Percentiles rank a stretch among this genome's conserved stretches.
Conservation (phyloP, 2,113 vertebrate genomes). For the Pelodiscus sinensis region DNA sequence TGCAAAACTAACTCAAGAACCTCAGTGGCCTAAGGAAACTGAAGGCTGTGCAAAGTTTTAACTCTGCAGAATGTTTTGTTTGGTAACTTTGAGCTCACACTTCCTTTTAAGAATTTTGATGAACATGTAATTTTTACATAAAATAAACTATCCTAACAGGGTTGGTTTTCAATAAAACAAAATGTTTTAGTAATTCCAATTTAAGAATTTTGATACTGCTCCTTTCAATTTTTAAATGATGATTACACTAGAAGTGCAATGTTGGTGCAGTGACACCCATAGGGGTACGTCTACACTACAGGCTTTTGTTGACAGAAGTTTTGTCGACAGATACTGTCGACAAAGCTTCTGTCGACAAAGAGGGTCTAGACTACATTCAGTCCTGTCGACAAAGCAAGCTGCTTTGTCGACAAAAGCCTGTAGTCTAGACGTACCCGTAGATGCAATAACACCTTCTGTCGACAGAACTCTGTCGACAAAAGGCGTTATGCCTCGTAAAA, state of each 20-base stretch:
- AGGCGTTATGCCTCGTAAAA: too few relatives aligned
- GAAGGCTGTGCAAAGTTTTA: neutral
- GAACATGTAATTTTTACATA: slow-evolving; percentile 34
- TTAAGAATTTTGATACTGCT: slow-evolving; percentile 12
- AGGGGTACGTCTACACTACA: too few relatives aligned
- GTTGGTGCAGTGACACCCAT: too few relatives aligned
- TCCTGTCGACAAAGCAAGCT: too few relatives aligned
- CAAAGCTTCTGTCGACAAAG: too few relatives aligned
- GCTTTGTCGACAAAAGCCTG: too few relatives aligned
- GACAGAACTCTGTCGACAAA: too few relatives aligned
- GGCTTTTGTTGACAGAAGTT: too few relatives aligned
- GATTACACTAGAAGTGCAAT: neutral
- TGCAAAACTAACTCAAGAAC: neutral
- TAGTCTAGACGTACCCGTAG: too few relatives aligned
- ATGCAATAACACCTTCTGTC: too few relatives aligned
- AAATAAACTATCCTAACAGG: slow-evolving; percentile 41
- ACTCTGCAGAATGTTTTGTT: slow-evolving; percentile 34
- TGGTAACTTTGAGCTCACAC: slow-evolving; percentile 14
- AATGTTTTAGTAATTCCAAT: slow-evolving; percentile 24
- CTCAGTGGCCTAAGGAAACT: neutral
- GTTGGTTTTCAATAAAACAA: slow-evolving; percentile 43
- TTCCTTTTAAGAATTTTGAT: slow-evolving; percentile 31
- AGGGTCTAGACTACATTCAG: too few relatives aligned
- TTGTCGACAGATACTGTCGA: too few relatives aligned
- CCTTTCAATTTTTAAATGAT: neutral